Evolutionary conservation across 2,888 invertebrate genomes (phyloP).

Genomic region (Elegia similella): DNA sequence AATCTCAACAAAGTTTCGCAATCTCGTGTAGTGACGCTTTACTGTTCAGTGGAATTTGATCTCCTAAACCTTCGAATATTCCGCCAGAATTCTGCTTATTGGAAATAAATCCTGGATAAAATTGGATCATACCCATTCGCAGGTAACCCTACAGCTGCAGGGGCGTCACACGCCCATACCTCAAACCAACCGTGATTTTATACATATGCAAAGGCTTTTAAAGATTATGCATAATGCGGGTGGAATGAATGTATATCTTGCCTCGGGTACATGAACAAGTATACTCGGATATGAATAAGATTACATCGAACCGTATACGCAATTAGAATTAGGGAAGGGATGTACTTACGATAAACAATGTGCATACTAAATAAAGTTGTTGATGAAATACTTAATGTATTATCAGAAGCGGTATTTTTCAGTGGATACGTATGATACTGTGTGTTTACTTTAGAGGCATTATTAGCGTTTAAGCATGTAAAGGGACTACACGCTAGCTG

Average conservation of each 20-base stretch:
- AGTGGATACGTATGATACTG: too few species aligned
- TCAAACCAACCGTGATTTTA: slow-evolving; percentile 22
- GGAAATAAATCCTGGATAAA: slow-evolving; percentile 69
- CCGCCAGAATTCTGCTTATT: slow-evolving; percentile 58
- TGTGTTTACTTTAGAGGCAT: too few species aligned
- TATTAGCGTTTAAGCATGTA: too few species aligned
- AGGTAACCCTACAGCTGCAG: slow-evolving; percentile 27
- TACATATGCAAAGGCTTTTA: slow-evolving; percentile 26
- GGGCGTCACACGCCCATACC: slow-evolving; percentile 13
- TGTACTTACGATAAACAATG: not conserved
- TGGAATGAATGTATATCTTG: slow-evolving; percentile 25
- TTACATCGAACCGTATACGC: slow-evolving; percentile 2
- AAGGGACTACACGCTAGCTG: too few species aligned
- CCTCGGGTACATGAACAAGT: not conserved
- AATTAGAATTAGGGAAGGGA: not conserved
- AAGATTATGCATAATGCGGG: slow-evolving; percentile 25
- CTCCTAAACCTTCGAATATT: slow-evolving; percentile 54
- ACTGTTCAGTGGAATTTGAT: slow-evolving; percentile 49
- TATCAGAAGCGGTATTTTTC: too few species aligned
- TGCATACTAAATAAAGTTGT: too few species aligned
- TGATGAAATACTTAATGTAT: too few species aligned
- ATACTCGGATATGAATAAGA: slow-evolving; percentile 5
- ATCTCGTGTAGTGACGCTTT: slow-evolving; percentile 39
- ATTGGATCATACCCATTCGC: slow-evolving; percentile 58
- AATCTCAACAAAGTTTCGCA: slow-evolving; percentile 43